These are phyloP conservation scores for Physocephala rufipes DNA, from an alignment of 2,888 invertebrate genomes.

Conservation along the genomic window DNA sequence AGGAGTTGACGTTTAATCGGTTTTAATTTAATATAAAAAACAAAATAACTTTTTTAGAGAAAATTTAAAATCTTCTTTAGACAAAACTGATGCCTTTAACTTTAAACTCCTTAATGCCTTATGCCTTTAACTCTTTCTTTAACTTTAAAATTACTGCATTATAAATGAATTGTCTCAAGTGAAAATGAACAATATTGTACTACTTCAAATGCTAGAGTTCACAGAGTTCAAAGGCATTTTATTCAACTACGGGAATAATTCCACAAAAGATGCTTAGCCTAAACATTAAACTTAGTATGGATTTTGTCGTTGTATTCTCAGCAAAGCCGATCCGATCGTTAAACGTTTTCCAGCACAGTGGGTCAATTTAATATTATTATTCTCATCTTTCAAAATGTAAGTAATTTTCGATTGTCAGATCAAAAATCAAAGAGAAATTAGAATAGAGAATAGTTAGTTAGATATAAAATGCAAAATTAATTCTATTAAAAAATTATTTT, in stretches of 20 bases:
- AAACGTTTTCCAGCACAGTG: too few relatives aligned
- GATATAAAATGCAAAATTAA: neutral
- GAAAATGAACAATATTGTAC: neutral
- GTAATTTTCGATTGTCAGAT: neutral
- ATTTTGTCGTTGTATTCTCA: too few relatives aligned
- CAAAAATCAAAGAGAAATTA: too few relatives aligned
- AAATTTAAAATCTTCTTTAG: neutral
- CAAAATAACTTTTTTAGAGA: neutral
- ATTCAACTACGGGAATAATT: neutral
- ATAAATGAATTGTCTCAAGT: too few relatives aligned
- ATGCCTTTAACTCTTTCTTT: neutral
- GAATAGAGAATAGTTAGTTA: neutral
- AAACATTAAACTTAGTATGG: too few relatives aligned
- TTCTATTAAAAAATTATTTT: neutral
- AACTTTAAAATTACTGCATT: too few relatives aligned
- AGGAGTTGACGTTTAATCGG: too few relatives aligned
- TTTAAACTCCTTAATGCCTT: neutral
- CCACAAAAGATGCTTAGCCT: neutral
- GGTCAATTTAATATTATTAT: too few relatives aligned
- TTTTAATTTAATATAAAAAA: neutral
- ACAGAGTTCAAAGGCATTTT: constrained; percentile 29
- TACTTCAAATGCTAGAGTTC: constrained; percentile 29
- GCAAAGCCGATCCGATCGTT: too few relatives aligned
- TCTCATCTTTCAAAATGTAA: too few relatives aligned
- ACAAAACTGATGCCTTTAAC: neutral